Base-by-base conservation (phyloP, 1,140 invertebrate genomes). In the Drosophila ironensis region DNA sequence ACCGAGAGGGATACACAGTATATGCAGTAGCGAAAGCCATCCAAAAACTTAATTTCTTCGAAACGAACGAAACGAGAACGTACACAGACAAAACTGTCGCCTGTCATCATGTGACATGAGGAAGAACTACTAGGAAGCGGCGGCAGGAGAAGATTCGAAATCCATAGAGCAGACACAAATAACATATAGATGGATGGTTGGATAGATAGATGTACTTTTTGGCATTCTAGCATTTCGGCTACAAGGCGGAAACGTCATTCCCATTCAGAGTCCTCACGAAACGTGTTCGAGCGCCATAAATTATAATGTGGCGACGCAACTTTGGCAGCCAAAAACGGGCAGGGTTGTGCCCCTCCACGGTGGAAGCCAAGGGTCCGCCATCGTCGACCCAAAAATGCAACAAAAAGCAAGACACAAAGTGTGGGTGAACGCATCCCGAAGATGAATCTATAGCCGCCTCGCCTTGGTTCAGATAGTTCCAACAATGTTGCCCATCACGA, bases 91-190 rank as follows among this genome's bases (percentile, higher is more conserved):
- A 72, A 80, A 46, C 59, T 82, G 76, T 77, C 78, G 72, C 72
- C 57, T 81, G 77, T 81, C 77, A 81, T 77, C 77, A 81, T 81
- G 77, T 81, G 77, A 81, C 77, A 81, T 64, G 70, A 82, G 46
- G 70, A 78, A 70, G 51, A 53, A 70, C 75, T 80, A 80, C 70
- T 70, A 71, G 68, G 76, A 76, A 81, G 56, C 69, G 77, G 40
- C 33, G 52, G 50, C 51, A 56, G 57, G 59, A 63, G 53, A 60
- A 67, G 27, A 66, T 67, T 40, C 27, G 47, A 52, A 67, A 44
- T 16, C 22, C 28, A 52, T 38, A 37, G 37, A 45, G 46, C 52
- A 53, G 44, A 22, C 40, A 24, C 47, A 28, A n/a, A n/a, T 1
- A 14, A 53, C 19, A 24, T 33, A 47, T 28, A 41, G 38, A 41